Evolutionary conservation across 30 jellyfish, hydroid and myxozoan genomes (phyloP), one percentile per base, ranked within the genome.

Genomic region (Mastigias papua): DNA sequence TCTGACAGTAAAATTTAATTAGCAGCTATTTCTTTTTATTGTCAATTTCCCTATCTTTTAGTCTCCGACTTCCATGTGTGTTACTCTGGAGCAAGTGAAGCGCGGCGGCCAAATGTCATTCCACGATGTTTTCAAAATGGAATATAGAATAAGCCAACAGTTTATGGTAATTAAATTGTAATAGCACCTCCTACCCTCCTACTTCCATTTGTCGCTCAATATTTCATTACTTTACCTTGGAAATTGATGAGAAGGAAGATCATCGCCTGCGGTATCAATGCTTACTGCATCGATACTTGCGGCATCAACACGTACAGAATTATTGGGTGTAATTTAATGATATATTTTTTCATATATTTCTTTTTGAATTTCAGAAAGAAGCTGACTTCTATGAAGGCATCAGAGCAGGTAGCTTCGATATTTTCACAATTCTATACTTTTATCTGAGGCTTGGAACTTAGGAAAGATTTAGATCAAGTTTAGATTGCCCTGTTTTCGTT

Each of bases 61-160:
- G 98, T 87, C 97, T 16, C 98, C 98, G 46, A 62, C 85, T 35
- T 87, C 98, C n/a, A 86, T 92, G 98, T 87, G 93, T 54, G 95
- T 92, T 27, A 75, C 98, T 26, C 29, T 92, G 76, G 74, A 84
- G 34, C 98, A 92, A 51, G 25, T 92, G 42, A 88, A 50, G 75
- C 69, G 78, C 22, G 98, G 98, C 3, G 87, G 78, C 19, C 69
- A 76, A 25, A 22, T 92, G 80, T 65, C 89, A 30, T 82, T 92
- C 46, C 90, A 78, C 2, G 97, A 92, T 26, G 86, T 69, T 35
- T 79, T 92, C 51, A 81, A 68, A 28, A 92, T 92, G 98, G 98
- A 92, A 64, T 92, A 92, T 68, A 82, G 98, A 26, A 92, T 92
- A 11, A 87, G 97, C 60, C 98, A 92, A 50, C 54, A 51, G 30